Conservation (phyloP, 1,140 invertebrate genomes). For the Drosophila persimilis region DNA sequence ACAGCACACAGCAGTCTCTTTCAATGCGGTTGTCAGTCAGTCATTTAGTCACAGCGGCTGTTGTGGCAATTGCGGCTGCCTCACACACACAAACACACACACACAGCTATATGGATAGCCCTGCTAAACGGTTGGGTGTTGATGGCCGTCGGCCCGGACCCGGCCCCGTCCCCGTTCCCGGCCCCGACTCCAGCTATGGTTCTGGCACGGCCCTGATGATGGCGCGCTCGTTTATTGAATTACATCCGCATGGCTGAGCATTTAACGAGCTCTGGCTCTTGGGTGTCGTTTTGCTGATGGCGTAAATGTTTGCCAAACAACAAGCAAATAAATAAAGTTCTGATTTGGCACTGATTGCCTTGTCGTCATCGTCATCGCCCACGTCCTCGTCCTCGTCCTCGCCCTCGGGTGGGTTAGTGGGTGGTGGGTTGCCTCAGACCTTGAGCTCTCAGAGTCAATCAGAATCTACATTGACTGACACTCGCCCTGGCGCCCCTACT, state of each 20-base stretch:
- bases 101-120: constrained; percentile 23
- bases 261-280: constrained; percentile 82
- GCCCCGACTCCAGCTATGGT: constrained; percentile 12
- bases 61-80: constrained; percentile 67
- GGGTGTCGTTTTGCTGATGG: constrained; percentile 81
- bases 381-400: constrained; percentile 5
- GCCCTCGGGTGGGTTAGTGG: constrained; percentile 11
- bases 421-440: constrained; percentile 11
- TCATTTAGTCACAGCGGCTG: constrained; percentile 75
- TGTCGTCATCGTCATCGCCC: constrained; percentile 5
- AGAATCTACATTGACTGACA: constrained; percentile 29
- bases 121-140: constrained; percentile 70
- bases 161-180: no score
- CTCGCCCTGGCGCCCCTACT: not conserved
- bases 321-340: constrained; percentile 82
- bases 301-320: constrained; percentile 82
- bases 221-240: constrained; percentile 81
- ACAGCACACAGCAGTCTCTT: constrained; percentile 11
- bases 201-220: constrained; percentile 51
- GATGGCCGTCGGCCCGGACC: constrained; percentile 6
- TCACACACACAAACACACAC: constrained; percentile 6
- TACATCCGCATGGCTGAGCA: constrained; percentile 82
- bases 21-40: constrained; percentile 74
- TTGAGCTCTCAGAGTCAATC: constrained; percentile 24
- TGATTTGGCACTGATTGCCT: constrained; percentile 81